A percentile compares a stretch with the other conserved stretches of the same genome.
phyloP scores from a whole-genome alignment of 2,113 vertebrate species.

The Boulengeromyrus knoepffleri region DNA sequence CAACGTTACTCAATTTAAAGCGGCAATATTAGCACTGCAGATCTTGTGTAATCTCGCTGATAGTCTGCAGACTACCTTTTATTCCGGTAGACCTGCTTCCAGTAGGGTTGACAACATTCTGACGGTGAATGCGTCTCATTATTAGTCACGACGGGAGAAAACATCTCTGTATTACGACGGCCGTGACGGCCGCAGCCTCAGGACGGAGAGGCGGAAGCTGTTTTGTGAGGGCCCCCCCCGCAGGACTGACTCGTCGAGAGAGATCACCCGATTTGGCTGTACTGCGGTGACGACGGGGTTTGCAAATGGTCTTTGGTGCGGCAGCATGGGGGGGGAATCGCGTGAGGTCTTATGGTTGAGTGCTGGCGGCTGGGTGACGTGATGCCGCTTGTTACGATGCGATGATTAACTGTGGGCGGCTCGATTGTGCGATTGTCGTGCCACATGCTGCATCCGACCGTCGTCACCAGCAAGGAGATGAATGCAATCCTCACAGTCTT shows the following conservation, averaged over 20 bases:
- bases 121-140: not conserved
- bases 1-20: not conserved
- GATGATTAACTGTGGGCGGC: not conserved
- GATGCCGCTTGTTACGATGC: not conserved
- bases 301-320: not conserved
- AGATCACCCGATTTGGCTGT: not conserved
- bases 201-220: not conserved
- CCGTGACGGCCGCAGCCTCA: not conserved
- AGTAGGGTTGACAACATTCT: not conserved
- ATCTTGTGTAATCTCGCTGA: not conserved
- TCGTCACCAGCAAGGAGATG: not conserved
- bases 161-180: not conserved
- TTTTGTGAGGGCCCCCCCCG: not conserved
- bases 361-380: not conserved
- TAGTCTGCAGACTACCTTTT: not conserved
- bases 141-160: not conserved
- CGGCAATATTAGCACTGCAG: too few relatives aligned
- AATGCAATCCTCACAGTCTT: not conserved
- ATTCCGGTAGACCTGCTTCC: not conserved
- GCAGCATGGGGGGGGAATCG: not conserved
- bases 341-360: not conserved
- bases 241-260: not conserved
- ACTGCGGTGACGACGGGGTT: not conserved
- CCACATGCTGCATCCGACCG: not conserved
- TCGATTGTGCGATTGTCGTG: not conserved